Evolutionary conservation across 2,113 vertebrate species (phyloP), one percentile per base, ranked within the genome.

Genomic region (Odocoileus virginianus): DNA sequence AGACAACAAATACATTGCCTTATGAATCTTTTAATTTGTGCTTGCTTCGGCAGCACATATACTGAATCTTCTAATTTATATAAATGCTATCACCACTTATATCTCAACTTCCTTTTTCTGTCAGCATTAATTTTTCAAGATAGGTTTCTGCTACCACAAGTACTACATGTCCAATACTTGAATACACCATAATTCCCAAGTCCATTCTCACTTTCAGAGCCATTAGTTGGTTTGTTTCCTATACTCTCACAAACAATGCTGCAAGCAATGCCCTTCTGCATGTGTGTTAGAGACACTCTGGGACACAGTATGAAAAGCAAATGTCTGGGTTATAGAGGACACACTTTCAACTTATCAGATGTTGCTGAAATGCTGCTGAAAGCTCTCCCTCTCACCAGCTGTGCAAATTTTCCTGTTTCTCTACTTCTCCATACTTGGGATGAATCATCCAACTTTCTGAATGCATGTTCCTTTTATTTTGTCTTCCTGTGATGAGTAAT

Each of bases 91-190:
- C 50, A 58, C 60, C 83, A 28, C 85, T 79, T 79, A 57, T 74
- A 91, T 88, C 64, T 87, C 52, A 47, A 21, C 87, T 50, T 55
- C 11, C 58, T 87, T 90, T 25, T 67, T 50, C 50, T 21, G 52
- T 81, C 43, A 54, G n/a, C 6, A 40, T 61, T 57, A 50, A 43
- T 28, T 91, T 93, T 91, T 76, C 61, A 76, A 40, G 61, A 52
- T 19, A 11, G 61, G 78, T 19, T 28, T 36, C 6, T 23, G 4
- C 60, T 52, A 30, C 17, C 79, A 21, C 30, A 45, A n/a, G 19
- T 13, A 45, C 43, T 47, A 3, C 7, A 4, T 17, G 36, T 2
- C 25, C 50, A n/a, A 0, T 23, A 11, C 16, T 47, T 21, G 58
- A 57, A 15, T 36, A 13, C 7, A 21, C 76, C 40, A 9, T 8